phyloP scores from a whole-genome alignment of 2,888 invertebrate species.

The Oscheius sp. region DNA sequence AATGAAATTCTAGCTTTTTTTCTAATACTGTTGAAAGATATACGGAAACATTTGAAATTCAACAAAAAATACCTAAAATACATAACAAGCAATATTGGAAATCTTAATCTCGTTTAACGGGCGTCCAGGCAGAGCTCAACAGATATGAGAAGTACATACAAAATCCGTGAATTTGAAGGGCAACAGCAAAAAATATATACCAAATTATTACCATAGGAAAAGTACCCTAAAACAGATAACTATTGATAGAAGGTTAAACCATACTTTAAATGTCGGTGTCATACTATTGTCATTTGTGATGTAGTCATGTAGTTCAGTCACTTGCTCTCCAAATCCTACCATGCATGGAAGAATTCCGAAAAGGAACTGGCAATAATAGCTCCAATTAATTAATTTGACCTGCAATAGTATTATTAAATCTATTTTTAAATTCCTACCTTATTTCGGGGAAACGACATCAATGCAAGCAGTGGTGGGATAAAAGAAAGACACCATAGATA shows the following conservation, averaged over 20 bases:
- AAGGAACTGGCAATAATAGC: conserved; percentile 65
- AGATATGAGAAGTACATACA: conserved; percentile 66
- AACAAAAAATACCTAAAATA: conserved; percentile 10
- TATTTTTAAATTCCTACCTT: conserved; percentile 45
- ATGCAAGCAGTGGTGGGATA: conserved; percentile 57
- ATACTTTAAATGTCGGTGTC: conserved; percentile 68
- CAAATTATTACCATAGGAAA: conserved; percentile 69
- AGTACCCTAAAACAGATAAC: conserved; percentile 37
- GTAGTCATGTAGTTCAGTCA: conserved; percentile 65
- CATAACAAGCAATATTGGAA: conserved; percentile 1
- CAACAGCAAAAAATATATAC: conserved; percentile 69
- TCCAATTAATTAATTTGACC: conserved; percentile 56
- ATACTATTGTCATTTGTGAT: conserved; percentile 57
- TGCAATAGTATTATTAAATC: conserved; percentile 20
- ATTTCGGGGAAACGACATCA: conserved; percentile 61
- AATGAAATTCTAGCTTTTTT: not conserved
- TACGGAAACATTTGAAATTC: not conserved
- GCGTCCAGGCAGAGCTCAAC: conserved; percentile 60
- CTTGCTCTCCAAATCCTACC: conserved; percentile 62
- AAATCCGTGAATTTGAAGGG: conserved; percentile 67
- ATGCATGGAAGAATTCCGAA: conserved; percentile 61
- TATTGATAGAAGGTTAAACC: too few species aligned
- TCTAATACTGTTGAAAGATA: not conserved
- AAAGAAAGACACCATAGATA: conserved; percentile 66
- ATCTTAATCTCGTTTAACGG: conserved; percentile 37